Base-by-base conservation (phyloP, 2,888 invertebrate genomes). In the Scelioninae gen. 1 region DNA sequence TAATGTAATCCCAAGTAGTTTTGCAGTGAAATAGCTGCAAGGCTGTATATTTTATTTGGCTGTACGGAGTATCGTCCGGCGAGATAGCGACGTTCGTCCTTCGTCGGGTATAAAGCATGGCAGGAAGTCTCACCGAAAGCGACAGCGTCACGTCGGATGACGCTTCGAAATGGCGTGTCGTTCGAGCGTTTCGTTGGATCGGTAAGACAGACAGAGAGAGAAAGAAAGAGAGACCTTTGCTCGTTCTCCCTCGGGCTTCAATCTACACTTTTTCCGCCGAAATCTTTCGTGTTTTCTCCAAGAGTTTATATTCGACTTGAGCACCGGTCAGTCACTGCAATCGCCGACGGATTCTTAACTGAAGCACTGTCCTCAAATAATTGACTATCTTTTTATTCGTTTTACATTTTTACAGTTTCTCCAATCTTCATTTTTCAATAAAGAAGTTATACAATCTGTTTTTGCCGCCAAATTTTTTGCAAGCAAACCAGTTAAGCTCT, bases 91-190 rank as follows among this genome's bases (percentile, higher is more conserved):
- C 45, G 65, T 38, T 47, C 71, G 84, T 84, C 74, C 55, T 66
- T 66, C 62, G 29, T 51, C 51, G 68, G 45, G 40, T 62, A 16
- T 63, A 55, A 78, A 63, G 51, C 62, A 23, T 77, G 69, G 84
- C 84, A 82, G 82, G 60, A 60, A 82, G 76, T 76, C 58, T 63
- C 45, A 82, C 71, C 53, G 60, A 82, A 76, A 87, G 85, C 84
- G 88, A 87, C 87, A 88, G 84, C 84, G 86, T 87, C 86, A 87
- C 82, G 86, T 86, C 77, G 78, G 80, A 85, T 86, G 84, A 74
- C 77, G 82, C 65, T 55, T 55, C 49, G 63, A 40, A 68, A 56
- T 60, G 47, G 68, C 49, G 71, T 60, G 60, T 74, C 66, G 66
- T 69, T 38, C 16, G 38, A 63, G 56, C 51, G 63, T 63, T 47